A percentile compares a stretch with the other conserved stretches of the same genome.
Conservation (phyloP, 2,888 invertebrate species). For the Euclidia mi region DNA sequence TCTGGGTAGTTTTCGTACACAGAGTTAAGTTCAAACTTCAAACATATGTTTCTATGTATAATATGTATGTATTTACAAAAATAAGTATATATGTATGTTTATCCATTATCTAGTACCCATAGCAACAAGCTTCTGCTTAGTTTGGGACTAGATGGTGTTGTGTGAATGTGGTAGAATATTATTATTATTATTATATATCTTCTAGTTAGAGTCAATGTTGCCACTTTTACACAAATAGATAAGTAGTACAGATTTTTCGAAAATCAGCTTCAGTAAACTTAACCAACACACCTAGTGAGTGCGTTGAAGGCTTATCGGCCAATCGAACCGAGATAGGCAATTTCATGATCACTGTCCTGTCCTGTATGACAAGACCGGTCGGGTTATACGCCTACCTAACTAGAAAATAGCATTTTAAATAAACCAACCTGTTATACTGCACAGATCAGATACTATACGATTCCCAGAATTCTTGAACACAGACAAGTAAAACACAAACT, state of each 20-base stretch:
- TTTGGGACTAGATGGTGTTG: no score
- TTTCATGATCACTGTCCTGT: slow-evolving; percentile 28
- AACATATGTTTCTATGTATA: no score
- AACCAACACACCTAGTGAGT: slow-evolving; percentile 15
- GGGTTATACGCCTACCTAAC: slow-evolving; percentile 16
- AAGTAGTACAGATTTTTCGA: slow-evolving; percentile 1
- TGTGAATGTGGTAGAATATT: no score
- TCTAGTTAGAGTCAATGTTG: no score
- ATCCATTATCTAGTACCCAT: no score
- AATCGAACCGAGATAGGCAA: slow-evolving; percentile 34
- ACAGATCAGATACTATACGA: slow-evolving; percentile 29
- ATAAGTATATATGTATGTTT: no score
- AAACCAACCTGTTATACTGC: slow-evolving; percentile 58
- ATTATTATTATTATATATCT: no score
- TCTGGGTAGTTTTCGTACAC: no score
- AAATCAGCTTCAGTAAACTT: slow-evolving; percentile 27
- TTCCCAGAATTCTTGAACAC: slow-evolving; percentile 45
- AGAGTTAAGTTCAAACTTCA: no score
- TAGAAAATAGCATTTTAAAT: slow-evolving; percentile 34
- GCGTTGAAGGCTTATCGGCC: slow-evolving; percentile 44
- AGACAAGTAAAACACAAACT: slow-evolving; percentile 52
- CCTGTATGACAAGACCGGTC: slow-evolving; percentile 28
- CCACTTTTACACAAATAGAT: not conserved
- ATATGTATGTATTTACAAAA: no score
- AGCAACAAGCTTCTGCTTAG: no score